phyloP scores from a whole-genome alignment of 1,140 invertebrate species.

The Plectrocnemia conspersa region DNA sequence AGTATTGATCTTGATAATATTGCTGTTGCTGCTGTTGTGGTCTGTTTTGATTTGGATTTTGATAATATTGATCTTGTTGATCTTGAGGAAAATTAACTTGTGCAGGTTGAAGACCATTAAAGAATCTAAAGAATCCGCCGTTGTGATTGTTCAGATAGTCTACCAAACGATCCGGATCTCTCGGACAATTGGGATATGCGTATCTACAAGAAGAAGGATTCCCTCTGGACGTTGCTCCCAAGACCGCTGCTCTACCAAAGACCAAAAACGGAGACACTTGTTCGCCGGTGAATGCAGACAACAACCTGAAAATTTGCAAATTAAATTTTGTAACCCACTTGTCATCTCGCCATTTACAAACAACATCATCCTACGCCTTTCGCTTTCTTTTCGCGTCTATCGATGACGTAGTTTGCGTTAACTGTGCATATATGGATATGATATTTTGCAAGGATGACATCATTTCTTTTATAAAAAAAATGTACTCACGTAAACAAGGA shows the following conservation, averaged over 20 bases:
- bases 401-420: neutral
- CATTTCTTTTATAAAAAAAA: conserved; percentile 8
- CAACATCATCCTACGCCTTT: conserved; percentile 11
- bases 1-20: conserved; percentile 11
- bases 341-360: neutral
- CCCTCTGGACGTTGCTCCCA: conserved; percentile 62
- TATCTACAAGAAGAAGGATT: conserved; percentile 58
- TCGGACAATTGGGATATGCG: conserved; percentile 69
- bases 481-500: conserved; percentile 62
- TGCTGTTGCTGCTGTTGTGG: conserved; percentile 19
- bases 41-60: neutral
- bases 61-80: neutral
- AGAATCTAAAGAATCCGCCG: conserved; percentile 77
- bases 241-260: conserved; percentile 66
- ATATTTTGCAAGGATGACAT: no score
- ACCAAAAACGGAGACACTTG: conserved; percentile 57
- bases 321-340: neutral
- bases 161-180: conserved; percentile 63
- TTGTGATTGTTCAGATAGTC: conserved; percentile 81
- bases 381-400: conserved; percentile 16
- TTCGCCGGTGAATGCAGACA: conserved; percentile 38
- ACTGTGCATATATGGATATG: neutral
- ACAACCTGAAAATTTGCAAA: conserved; percentile 41
- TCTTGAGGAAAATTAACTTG: neutral
- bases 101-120: conserved; percentile 49